Percentiles rank a stretch among this genome's conserved stretches.
phyloP scores from a whole-genome alignment of 2,797 vertebrate species.

The Dendrocincla tyrannina region DNA sequence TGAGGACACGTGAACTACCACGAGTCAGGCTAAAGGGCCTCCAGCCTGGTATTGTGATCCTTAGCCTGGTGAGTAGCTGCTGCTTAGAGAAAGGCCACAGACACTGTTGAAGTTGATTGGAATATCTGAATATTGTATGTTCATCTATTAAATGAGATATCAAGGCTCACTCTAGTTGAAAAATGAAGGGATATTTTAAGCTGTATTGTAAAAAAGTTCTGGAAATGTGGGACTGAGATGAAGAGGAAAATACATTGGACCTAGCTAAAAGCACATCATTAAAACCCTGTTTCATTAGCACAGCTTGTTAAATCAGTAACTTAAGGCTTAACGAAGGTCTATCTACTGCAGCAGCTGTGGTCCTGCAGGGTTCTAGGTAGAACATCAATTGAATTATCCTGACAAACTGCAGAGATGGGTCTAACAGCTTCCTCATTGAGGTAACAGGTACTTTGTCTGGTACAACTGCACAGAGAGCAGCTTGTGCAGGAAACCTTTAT shows the following conservation, averaged over 20 bases:
- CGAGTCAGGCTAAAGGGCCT: not conserved
- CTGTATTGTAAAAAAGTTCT: not conserved
- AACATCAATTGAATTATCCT: conserved; percentile 33
- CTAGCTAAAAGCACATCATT: conserved; percentile 31
- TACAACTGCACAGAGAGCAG: not conserved
- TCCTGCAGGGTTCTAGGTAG: conserved; percentile 56
- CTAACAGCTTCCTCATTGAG: not conserved
- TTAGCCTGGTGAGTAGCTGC: not conserved
- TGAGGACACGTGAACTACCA: not conserved
- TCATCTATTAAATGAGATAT: conserved; percentile 13
- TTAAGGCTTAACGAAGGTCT: conserved; percentile 37
- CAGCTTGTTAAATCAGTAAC: conserved; percentile 41
- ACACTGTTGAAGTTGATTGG: not conserved
- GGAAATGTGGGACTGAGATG: not conserved
- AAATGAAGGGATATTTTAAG: not conserved
- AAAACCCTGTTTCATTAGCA: conserved; percentile 20
- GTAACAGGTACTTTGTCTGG: not conserved
- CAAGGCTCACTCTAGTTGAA: not conserved
- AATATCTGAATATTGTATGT: not conserved
- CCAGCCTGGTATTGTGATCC: not conserved
- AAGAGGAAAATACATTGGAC: conserved; percentile 1
- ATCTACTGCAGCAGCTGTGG: not conserved
- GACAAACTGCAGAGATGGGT: not conserved
- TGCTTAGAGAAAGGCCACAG: not conserved
- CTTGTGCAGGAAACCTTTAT: not conserved